A percentile compares a stretch with the other conserved stretches of the same genome.
phyloP scores from a whole-genome alignment of 1,140 invertebrate species.

The Acromyrmex heyeri region DNA sequence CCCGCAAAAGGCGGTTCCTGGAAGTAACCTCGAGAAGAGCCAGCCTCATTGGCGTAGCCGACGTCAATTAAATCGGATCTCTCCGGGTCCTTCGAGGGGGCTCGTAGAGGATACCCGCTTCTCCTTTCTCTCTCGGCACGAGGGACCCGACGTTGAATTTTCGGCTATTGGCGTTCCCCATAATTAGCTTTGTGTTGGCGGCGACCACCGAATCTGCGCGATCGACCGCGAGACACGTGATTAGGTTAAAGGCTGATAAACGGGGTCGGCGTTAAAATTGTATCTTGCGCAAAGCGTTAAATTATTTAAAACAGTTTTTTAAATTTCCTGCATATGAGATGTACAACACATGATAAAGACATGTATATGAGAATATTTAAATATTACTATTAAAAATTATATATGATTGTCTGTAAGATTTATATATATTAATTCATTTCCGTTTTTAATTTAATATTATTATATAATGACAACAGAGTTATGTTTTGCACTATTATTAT shows the following conservation, averaged over 20 bases:
- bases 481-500: neutral
- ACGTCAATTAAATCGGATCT: slow-evolving; percentile 53
- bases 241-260: slow-evolving; percentile 44
- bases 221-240: slow-evolving; percentile 32
- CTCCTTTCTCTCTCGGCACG: slow-evolving; percentile 27
- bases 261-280: slow-evolving; percentile 39
- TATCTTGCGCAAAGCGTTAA: slow-evolving; percentile 8
- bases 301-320: slow-evolving; percentile 42
- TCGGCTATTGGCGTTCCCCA: slow-evolving; percentile 42
- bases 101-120: neutral
- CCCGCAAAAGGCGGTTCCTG: slow-evolving; percentile 68
- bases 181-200: slow-evolving; percentile 51
- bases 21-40: slow-evolving; percentile 66
- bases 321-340: slow-evolving; percentile 13
- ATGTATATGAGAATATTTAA: neutral
- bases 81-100: slow-evolving; percentile 8
- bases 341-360: neutral
- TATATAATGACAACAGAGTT: too few species aligned
- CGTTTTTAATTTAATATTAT: neutral
- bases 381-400: neutral
- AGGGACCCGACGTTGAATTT: slow-evolving; percentile 29
- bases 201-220: slow-evolving; percentile 29
- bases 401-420: neutral
- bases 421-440: neutral
- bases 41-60: slow-evolving; percentile 50